Evolutionary conservation across 2,113 vertebrate species (phyloP), one percentile per base, ranked within the genome.

Genomic region (Oreotrochilus melanogaster): DNA sequence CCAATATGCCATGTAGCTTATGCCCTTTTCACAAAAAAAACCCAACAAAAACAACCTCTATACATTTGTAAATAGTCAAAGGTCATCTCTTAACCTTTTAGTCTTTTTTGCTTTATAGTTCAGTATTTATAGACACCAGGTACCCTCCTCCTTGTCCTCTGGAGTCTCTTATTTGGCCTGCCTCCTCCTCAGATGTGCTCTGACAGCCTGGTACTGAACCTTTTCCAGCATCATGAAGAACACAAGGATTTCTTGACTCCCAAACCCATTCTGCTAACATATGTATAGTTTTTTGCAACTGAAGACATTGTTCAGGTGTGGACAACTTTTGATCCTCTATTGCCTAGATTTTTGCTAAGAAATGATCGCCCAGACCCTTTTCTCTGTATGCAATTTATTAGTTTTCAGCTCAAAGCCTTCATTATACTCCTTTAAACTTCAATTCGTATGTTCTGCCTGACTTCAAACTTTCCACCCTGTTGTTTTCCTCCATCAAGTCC

Each of bases 211-310:
- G 16, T 43, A 42, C 62, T 31, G 42, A 70, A 88, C 43, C 31
- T 65, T 64, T 72, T 27, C 54, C 58, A 51, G 0, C 3, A 18
- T 11, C 53, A 54, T 19, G 17, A n/a, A 79, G 18, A 61, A 80
- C 1, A 1, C 37, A 39, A 74, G 51, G 39, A 33, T 64, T 60
- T 67, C 39, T 67, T 27, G 82, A 21, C 35, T 39, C 43, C 70
- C 45, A 82, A 62, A 28, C 2, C 2, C 37, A 16, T 48, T 60
- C 64, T 67, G 18, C 11, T 37, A 31, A 11, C 33, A 42, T 0
- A 31, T 14, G 2, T 50, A 1, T 21, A 6, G 50, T 66, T 58
- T 71, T 60, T 16, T 3, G 0, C 30, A 69, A 22, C 35, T 23
- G 22, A 8, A 10, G 23, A 31, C 56, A 33, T 9, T 37, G 13